These are phyloP conservation scores for Chrysaora quinquecirrha DNA, from an alignment of 30 jellyfish, hydroid and myxozoan genomes.

Conservation along the genomic window DNA sequence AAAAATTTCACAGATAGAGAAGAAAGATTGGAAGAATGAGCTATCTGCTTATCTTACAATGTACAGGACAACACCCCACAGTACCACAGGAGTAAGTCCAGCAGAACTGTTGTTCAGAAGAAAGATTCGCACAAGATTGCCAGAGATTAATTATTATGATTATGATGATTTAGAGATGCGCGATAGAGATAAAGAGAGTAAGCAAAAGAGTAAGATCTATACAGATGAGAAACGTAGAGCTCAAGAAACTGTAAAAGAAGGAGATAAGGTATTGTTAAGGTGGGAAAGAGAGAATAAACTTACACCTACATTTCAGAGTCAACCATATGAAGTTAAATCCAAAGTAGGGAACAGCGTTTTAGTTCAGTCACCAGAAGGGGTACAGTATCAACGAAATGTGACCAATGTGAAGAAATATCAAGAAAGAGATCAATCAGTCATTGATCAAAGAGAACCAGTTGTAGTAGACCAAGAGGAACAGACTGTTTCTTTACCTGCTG, in stretches of 20 bases:
- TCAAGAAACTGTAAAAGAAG: constrained; percentile 34
- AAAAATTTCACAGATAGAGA: constrained; percentile 46
- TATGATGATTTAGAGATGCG: constrained; percentile 38
- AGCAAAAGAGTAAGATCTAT: constrained; percentile 22
- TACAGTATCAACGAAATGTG: constrained; percentile 23
- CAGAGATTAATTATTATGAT: constrained; percentile 23
- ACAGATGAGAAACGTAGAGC: constrained; percentile 44
- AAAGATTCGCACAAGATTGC: constrained; percentile 38
- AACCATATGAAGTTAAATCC: constrained; percentile 39
- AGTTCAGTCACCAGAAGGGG: constrained; percentile 50
- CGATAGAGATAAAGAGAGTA: constrained; percentile 41
- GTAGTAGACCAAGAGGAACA: constrained; percentile 7
- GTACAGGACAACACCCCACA: constrained; percentile 73
- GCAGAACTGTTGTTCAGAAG: constrained; percentile 37
- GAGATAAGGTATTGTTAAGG: constrained; percentile 45
- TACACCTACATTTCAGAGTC: constrained; percentile 39
- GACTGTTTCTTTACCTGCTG: constrained; percentile 27
- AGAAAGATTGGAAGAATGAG: constrained; percentile 60
- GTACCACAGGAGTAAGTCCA: constrained; percentile 61
- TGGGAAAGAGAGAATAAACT: constrained; percentile 39
- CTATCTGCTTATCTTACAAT: constrained; percentile 35
- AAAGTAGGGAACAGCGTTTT: constrained; percentile 44
- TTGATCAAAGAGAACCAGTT: constrained; percentile 18
- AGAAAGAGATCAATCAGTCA: constrained; percentile 19
- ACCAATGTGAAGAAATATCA: constrained; percentile 23